Evolutionary conservation across 2,797 vertebrate genomes (phyloP), one percentile per base, ranked within the genome.

Genomic region (Acanthis flammea): DNA sequence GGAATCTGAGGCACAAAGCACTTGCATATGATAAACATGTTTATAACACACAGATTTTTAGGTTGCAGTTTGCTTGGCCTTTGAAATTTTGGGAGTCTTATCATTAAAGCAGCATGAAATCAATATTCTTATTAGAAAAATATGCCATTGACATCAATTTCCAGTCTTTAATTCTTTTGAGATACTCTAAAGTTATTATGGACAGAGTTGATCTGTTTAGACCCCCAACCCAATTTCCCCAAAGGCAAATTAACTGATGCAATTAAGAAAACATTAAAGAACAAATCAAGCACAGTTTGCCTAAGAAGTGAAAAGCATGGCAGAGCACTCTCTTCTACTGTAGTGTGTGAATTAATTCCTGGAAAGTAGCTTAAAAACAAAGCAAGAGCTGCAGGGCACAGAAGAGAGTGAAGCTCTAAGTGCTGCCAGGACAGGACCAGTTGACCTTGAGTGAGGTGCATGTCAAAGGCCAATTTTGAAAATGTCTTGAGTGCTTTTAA

Each of bases 121-220:
- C 70, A 84, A 63, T 90, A 86, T 55, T 80, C 22, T 68, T 66
- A 76, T 63, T 90, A 70, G 66, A 90, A 95, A 95, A 86, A 86
- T 48, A 80, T 62, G 21, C 31, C 8, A 60, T 6, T 70, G 19
- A 55, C 15, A 66, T 92, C 10, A 88, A 22, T 75, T 79, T 88
- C 28, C 17, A 75, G 44, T 62, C 47, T 68, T 80, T 86, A 81
- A 86, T 62, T 76, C 62, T 72, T 66, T 41, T 66, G 73, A 78
- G 9, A 31, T 60, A 47, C 7, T 23, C 19, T 53, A 50, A 78
- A 90, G 81, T 90, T 62, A 44, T 84, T 81, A 81, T 17, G 1
- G 4, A 55, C 35, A 75, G 18, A 54, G 28, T n/a, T 72, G 42
- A 62, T 78, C 28, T 81, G 8, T 62, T 93, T 60, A 88, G 23